Percentiles rank a stretch among this genome's conserved stretches.
Evolutionary conservation across 35 echinoderm and acorn worm species (phyloP).

Genomic region (Apostichopus parvimensis): DNA sequence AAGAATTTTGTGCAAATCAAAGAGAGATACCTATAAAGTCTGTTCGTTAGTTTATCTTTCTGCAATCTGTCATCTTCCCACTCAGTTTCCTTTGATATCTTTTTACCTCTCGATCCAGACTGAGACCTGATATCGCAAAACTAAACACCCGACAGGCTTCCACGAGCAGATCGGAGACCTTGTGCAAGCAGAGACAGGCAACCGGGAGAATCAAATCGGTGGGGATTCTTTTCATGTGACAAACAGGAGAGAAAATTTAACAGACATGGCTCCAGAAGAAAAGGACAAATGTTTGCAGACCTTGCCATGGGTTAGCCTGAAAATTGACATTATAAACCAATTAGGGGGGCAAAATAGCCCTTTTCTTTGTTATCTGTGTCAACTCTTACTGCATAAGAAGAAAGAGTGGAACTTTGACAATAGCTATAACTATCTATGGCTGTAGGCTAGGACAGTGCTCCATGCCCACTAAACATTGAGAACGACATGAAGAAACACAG

Average conservation of each 20-base stretch:
- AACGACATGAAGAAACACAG: no score
- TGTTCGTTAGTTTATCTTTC: background rate
- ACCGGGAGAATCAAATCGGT: background rate
- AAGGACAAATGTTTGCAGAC: conserved; percentile 31
- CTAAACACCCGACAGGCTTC: conserved; percentile 25
- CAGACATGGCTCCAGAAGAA: conserved; percentile 27
- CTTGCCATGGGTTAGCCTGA: background rate
- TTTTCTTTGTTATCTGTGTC: background rate
- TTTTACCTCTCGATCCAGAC: conserved; percentile 1
- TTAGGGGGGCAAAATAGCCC: background rate
- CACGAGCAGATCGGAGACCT: background rate
- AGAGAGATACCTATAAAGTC: background rate
- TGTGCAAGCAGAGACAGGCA: background rate
- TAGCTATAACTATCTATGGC: background rate
- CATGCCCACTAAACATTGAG: no score
- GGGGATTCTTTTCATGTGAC: conserved; percentile 10
- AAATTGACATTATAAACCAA: conserved; percentile 31
- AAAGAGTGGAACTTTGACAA: background rate
- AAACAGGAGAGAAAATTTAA: background rate
- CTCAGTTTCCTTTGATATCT: background rate
- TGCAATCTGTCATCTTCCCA: background rate
- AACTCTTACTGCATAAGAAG: background rate
- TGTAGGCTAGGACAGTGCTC: no score
- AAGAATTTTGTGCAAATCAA: background rate
- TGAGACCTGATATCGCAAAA: background rate